Conservation (phyloP, 2,888 invertebrate genomes). For the Epinotia nisella region DNA sequence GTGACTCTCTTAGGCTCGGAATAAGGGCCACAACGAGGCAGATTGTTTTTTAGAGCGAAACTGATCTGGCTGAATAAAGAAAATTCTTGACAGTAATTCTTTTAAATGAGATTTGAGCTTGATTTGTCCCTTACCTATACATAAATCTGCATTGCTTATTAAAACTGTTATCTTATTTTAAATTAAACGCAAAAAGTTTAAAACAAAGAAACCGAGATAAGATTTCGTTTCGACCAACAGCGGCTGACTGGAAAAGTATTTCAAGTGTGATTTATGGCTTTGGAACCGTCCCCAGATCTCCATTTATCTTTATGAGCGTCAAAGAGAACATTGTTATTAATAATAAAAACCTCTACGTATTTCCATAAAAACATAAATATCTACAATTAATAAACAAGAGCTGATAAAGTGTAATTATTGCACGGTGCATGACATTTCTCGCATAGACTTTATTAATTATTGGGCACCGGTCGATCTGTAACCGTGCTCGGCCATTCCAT, state of each 20-base stretch:
- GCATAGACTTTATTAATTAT: constrained; percentile 52
- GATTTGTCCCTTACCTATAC: constrained; percentile 7
- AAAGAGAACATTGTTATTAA: constrained; percentile 30
- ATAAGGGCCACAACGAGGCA: neutral
- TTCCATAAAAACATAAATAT: constrained; percentile 9
- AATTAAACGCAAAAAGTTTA: constrained; percentile 33
- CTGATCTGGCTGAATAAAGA: constrained; percentile 32
- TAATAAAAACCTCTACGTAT: neutral
- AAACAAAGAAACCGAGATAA: constrained; percentile 38
- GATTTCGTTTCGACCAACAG: constrained; percentile 28
- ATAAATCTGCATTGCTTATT: constrained; percentile 28
- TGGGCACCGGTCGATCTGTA: constrained; percentile 48
- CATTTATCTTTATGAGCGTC: constrained; percentile 35
- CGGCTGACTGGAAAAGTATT: constrained; percentile 35
- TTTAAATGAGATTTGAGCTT: constrained; percentile 31
- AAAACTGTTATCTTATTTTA: constrained; percentile 34
- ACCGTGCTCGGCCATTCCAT: constrained; percentile 51
- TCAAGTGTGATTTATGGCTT: constrained; percentile 38
- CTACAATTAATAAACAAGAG: constrained; percentile 28
- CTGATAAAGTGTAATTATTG: constrained; percentile 30
- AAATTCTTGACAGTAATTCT: constrained; percentile 25
- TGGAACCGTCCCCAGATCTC: constrained; percentile 33
- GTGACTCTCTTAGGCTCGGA: constrained; percentile 6
- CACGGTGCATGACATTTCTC: constrained; percentile 32
- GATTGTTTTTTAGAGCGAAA: constrained; percentile 31